Evolutionary conservation across 2,113 vertebrate species (phyloP), one percentile per base, ranked within the genome.

Genomic region (Steatornis caripensis): DNA sequence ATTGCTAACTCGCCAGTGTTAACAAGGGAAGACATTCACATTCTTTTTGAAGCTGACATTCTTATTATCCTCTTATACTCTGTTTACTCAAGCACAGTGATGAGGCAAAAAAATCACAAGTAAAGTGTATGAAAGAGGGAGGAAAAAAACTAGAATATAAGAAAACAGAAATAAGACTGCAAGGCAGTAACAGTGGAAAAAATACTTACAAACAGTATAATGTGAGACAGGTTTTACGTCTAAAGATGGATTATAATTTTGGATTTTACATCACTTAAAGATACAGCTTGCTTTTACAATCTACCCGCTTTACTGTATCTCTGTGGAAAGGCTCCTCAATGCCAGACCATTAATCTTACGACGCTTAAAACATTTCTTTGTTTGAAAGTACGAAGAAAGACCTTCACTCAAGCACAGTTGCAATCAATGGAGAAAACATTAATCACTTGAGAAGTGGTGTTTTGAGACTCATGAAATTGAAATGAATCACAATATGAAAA

Each of bases 401-500:
- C 90, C 92, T 97, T 97, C 96, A 68, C 78, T 95, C 48, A 54
- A 94, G 96, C 92, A 77, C 96, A 96, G 95, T 90, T 95, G 96
- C 65, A 84, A 97, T 98, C 97, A 98, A 96, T 97, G 94, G 95
- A 97, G 96, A 97, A 97, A 97, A 97, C 95, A 97, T 95, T 97
- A 98, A 98, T 98, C 98, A 98, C 90, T 95, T 96, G 89, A 95
- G 90, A 97, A 98, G 97, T 91, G 78, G 84, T 97, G 84, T 97
- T 97, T 97, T 91, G 93, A 94, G 98, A 97, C 93, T 97, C 88
- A 82, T 94, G 91, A 97, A 97, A 97, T 89, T 90, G 92, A 98
- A 98, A 98, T 96, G 90, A 97, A 96, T 97, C 81, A 26, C 94
- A 95, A 93, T 91, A 97, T 96, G 95, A 98, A 97, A 98, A 97